Evolutionary conservation across 2,888 invertebrate species (phyloP).

Genomic region (Ornithoptera priamus): DNA sequence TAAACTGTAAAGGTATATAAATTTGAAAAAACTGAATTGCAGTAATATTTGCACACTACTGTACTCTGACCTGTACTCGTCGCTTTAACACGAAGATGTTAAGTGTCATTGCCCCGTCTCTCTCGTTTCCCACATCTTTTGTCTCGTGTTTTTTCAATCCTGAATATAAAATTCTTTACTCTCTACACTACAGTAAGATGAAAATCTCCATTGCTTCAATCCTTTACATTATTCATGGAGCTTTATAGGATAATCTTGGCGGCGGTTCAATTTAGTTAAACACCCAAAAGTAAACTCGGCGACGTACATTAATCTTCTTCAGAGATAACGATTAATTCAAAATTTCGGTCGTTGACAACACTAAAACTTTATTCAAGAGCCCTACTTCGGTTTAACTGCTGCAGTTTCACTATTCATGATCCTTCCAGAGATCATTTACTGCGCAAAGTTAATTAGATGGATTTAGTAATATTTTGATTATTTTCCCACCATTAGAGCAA

Average conservation of each 20-base stretch:
- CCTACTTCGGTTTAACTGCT: constrained; percentile 10
- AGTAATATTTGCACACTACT: too few relatives aligned
- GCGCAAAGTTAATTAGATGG: neutral
- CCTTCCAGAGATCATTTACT: neutral
- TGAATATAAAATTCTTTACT: neutral
- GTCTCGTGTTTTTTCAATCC: neutral
- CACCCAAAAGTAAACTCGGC: constrained; percentile 22
- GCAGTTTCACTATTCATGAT: constrained; percentile 1
- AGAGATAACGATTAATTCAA: constrained; percentile 18
- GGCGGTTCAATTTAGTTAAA: constrained; percentile 22
- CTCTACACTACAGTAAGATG: neutral
- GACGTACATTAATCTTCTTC: constrained; percentile 18
- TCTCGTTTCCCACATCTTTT: too few relatives aligned
- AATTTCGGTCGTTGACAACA: constrained; percentile 14
- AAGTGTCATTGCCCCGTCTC: too few relatives aligned
- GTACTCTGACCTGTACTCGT: too few relatives aligned
- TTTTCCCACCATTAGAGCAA: neutral
- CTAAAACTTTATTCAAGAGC: constrained; percentile 8
- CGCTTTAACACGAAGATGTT: too few relatives aligned
- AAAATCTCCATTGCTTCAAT: neutral
- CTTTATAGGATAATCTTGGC: constrained; percentile 12
- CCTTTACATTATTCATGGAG: neutral
- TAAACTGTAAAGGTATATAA: too few relatives aligned
- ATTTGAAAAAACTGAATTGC: too few relatives aligned
- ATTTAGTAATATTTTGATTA: neutral